A percentile compares a stretch with the other conserved stretches of the same genome.
Conservation (phyloP, 1,140 invertebrate genomes). For the Leptinotarsa undecemlineata region DNA sequence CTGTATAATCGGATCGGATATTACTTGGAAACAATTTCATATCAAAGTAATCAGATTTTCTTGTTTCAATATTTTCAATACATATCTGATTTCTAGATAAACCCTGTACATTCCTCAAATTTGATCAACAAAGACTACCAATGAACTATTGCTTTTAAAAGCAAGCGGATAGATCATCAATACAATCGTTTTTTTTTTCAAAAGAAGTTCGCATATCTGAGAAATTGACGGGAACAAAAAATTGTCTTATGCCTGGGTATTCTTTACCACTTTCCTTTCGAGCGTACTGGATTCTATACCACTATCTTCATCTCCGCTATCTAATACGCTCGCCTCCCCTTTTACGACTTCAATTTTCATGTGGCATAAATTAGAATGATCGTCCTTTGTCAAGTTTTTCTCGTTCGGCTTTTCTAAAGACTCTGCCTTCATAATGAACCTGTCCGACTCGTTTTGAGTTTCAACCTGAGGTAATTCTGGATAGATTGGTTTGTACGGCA, state of each 20-base stretch:
- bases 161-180: not conserved
- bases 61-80: too few relatives aligned
- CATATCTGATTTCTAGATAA: too few relatives aligned
- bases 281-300: conserved; percentile 64
- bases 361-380: conserved; percentile 14
- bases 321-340: conserved; percentile 62
- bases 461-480: not conserved
- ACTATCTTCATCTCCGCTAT: conserved; percentile 64
- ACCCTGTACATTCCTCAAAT: not conserved
- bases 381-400: conserved; percentile 14
- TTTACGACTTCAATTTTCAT: conserved; percentile 54
- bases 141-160: not conserved
- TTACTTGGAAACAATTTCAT: too few relatives aligned
- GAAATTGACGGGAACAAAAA: not conserved
- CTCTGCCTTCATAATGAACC: conserved; percentile 13
- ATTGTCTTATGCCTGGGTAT: conserved; percentile 7
- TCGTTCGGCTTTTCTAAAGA: conserved; percentile 25
- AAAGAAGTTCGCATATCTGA: not conserved
- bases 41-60: too few relatives aligned
- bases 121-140: not conserved
- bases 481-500: conserved; percentile 49
- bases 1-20: too few relatives aligned
- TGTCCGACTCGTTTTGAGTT: not conserved
- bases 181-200: not conserved
- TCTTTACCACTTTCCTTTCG: conserved; percentile 54